Evolutionary conservation across 2,888 invertebrate species (phyloP).

Genomic region (Chrysopilus asiliformis): DNA sequence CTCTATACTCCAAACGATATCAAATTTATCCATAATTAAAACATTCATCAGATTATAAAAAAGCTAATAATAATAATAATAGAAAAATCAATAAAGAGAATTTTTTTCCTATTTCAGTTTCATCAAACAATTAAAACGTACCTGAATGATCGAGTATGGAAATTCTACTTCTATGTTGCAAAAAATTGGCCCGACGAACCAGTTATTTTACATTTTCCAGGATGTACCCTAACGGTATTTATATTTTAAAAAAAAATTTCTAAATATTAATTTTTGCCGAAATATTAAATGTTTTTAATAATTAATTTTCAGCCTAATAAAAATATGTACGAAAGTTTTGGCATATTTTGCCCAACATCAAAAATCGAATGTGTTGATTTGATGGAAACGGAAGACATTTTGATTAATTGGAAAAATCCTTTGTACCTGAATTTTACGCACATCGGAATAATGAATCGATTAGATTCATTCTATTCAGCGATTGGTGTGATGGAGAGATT

Average conservation of each 20-base stretch:
- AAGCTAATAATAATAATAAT: too few relatives aligned
- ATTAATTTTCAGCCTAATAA: slow-evolving; percentile 53
- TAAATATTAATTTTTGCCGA: too few relatives aligned
- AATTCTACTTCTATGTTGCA: slow-evolving; percentile 81
- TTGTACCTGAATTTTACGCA: slow-evolving; percentile 80
- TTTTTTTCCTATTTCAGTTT: too few relatives aligned
- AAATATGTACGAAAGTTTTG: slow-evolving; percentile 68
- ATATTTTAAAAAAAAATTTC: slow-evolving; percentile 1
- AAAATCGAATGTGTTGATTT: slow-evolving; percentile 57
- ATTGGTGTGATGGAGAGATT: slow-evolving; percentile 56
- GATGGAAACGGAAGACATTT: slow-evolving; percentile 59
- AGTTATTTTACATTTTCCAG: slow-evolving; percentile 75
- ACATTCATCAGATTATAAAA: too few relatives aligned
- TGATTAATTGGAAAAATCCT: slow-evolving; percentile 67
- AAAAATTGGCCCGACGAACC: slow-evolving; percentile 78
- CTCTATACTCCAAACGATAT: too few relatives aligned
- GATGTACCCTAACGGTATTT: slow-evolving; percentile 75
- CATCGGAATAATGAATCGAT: slow-evolving; percentile 61
- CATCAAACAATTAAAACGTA: slow-evolving; percentile 83
- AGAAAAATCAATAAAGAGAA: too few relatives aligned
- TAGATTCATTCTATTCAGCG: slow-evolving; percentile 55
- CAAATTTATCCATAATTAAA: too few relatives aligned
- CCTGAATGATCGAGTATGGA: slow-evolving; percentile 77
- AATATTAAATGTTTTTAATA: slow-evolving; percentile 2
- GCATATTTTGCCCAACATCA: slow-evolving; percentile 71